phyloP scores from a whole-genome alignment of 2,888 invertebrate genomes.

The Platerodrilus igneus region DNA sequence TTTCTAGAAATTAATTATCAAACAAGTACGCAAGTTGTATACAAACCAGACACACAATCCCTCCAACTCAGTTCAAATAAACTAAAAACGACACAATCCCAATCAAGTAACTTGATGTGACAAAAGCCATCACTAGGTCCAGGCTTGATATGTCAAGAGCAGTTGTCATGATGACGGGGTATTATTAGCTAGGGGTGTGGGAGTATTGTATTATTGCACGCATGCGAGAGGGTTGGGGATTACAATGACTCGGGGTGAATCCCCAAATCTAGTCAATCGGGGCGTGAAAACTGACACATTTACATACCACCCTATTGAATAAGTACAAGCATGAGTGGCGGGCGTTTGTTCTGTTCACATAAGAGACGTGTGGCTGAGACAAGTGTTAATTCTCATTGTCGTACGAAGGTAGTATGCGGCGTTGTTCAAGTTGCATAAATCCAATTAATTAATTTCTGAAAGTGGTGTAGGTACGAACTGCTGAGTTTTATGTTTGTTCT shows the following conservation, averaged over 20 bases:
- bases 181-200: conserved; percentile 36
- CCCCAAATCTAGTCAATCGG: conserved; percentile 42
- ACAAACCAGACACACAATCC: too few relatives aligned
- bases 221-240: conserved; percentile 33
- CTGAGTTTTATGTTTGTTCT: too few relatives aligned
- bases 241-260: conserved; percentile 23
- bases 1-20: too few relatives aligned
- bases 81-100: too few relatives aligned
- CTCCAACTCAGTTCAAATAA: too few relatives aligned
- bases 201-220: conserved; percentile 35
- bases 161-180: conserved; percentile 36
- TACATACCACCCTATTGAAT: conserved; percentile 46
- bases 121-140: conserved; percentile 37
- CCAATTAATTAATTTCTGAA: conserved; percentile 18
- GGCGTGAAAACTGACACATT: conserved; percentile 49
- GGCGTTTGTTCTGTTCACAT: conserved; percentile 26
- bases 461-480: too few relatives aligned
- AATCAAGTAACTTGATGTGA: conserved; percentile 32
- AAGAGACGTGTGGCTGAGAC: conserved; percentile 23
- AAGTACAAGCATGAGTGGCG: conserved; percentile 36
- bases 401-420: conserved; percentile 15
- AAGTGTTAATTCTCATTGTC: conserved; percentile 29
- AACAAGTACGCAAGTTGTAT: too few relatives aligned
- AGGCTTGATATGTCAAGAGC: conserved; percentile 38
- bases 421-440: conserved; percentile 8